Base-by-base conservation (phyloP, 2,888 invertebrate species). In the Tenthredo distinguenda region DNA sequence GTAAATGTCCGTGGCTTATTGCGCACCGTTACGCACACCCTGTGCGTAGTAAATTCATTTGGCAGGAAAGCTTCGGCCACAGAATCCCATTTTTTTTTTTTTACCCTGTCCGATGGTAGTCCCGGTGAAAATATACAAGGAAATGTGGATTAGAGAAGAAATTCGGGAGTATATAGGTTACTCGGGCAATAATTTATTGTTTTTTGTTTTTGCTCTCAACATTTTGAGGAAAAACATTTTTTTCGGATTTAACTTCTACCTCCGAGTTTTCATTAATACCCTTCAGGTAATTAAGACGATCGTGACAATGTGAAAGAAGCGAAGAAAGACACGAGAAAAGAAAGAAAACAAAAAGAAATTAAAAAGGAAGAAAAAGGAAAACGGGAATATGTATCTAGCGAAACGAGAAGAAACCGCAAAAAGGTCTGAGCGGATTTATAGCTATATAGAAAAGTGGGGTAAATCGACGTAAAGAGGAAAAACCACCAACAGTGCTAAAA, bases 21-120 rank as follows among this genome's bases (percentile, higher is more conserved):
- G 71, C 68, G 71, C 71, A 62, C 55, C 85, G 85, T 85, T 85
- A 85, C 55, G 85, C 82, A 65, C 85, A 85, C 68, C 58, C 71
- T 82, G 85, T 82, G 82, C 50, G 50, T 79, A 21, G 62, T 21
- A 82, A 85, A 85, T 62, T 77, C 77, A 77, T 77, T 77, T 55
- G 55, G 47, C 34, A 55, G 43, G 26, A 21, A 74, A n/a, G 74
- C 74, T 74, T 9, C 5, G 34, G 31, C 26, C 77, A 37, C 7
- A 31, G 7, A 34, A 77, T 40, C 21, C 31, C n/a, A 7, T 18
- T 47, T 47, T 77, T 55, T 12, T 15, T 47, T 47, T 47, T 47
- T 47, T 47, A 0, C 26, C 26, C 47, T 47, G 47, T 47, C 12
- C 50, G 18, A 26, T 31, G 31, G 5, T n/a, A 77, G 31, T 43